phyloP scores from a whole-genome alignment of 2,113 vertebrate species.

The Trachemys scripta region DNA sequence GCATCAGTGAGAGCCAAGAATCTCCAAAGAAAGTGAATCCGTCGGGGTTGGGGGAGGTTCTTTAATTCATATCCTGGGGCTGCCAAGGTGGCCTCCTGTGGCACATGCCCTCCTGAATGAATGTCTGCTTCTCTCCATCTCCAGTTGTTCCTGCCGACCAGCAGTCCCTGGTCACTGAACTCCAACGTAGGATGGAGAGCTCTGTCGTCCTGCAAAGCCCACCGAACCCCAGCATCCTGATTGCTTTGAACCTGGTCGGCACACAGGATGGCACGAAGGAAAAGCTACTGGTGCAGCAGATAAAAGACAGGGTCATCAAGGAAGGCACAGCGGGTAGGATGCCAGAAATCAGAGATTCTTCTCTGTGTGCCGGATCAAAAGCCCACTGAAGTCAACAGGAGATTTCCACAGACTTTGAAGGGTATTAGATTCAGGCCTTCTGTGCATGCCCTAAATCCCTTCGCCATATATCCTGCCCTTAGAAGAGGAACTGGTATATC shows the following conservation, averaged over 20 bases:
- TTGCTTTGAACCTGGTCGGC: conserved; percentile 65
- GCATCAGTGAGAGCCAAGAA: neutral
- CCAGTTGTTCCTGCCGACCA: conserved; percentile 48
- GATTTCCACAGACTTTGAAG: neutral
- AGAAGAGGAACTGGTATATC: neutral
- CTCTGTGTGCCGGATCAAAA: neutral
- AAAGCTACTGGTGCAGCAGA: conserved; percentile 17
- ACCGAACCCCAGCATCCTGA: conserved; percentile 70
- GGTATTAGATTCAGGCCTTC: neutral
- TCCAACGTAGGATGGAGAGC: conserved; percentile 53
- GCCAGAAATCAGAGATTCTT: neutral
- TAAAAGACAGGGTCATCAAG: conserved; percentile 4
- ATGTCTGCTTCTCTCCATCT: neutral
- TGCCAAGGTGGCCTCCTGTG: neutral
- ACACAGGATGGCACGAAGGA: neutral
- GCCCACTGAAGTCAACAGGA: neutral
- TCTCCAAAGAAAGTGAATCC: neutral
- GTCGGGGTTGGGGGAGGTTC: neutral
- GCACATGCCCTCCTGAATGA: neutral
- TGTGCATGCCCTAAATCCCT: neutral
- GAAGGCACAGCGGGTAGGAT: conserved; percentile 3
- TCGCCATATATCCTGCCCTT: neutral
- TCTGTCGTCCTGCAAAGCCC: neutral
- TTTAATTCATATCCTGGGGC: neutral
- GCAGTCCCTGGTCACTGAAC: conserved; percentile 27